A percentile compares a stretch with the other conserved stretches of the same genome.
Conservation (phyloP, 2,888 invertebrate genomes). For the Dichetophora obliterata region DNA sequence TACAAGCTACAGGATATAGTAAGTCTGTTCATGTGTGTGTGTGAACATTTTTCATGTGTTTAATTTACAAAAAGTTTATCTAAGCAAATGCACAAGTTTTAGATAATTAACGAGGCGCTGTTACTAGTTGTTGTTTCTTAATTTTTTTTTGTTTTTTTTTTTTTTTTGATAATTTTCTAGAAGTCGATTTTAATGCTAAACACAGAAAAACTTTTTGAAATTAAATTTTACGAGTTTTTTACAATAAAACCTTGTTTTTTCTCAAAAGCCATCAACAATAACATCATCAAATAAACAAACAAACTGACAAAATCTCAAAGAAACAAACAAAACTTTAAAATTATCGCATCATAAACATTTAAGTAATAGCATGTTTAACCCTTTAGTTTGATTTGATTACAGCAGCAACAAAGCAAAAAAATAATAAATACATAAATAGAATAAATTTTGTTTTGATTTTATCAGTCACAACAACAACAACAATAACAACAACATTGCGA, state of each 20-base stretch:
- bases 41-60: too few species aligned
- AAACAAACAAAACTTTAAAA: not conserved
- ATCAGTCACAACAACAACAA: slow-evolving; percentile 26
- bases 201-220: too few species aligned
- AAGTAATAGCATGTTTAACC: slow-evolving; percentile 34
- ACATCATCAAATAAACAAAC: not conserved
- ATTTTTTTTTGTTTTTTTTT: too few species aligned
- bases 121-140: too few species aligned
- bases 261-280: not conserved
- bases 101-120: too few species aligned
- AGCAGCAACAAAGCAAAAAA: not conserved
- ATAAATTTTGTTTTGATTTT: slow-evolving; percentile 35
- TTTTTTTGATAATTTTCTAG: too few species aligned
- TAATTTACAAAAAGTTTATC: too few species aligned
- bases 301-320: not conserved
- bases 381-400: slow-evolving; percentile 32
- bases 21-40: not conserved
- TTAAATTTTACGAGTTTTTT: too few species aligned
- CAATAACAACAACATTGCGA: slow-evolving; percentile 15
- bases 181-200: too few species aligned
- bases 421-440: not conserved
- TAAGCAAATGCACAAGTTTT: too few species aligned
- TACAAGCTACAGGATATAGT: not conserved
- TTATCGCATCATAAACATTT: slow-evolving; percentile 37
- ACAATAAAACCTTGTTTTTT: too few species aligned